Evolutionary conservation across 2,888 invertebrate genomes (phyloP), one percentile per base, ranked within the genome.

Genomic region (Nomada fucata): DNA sequence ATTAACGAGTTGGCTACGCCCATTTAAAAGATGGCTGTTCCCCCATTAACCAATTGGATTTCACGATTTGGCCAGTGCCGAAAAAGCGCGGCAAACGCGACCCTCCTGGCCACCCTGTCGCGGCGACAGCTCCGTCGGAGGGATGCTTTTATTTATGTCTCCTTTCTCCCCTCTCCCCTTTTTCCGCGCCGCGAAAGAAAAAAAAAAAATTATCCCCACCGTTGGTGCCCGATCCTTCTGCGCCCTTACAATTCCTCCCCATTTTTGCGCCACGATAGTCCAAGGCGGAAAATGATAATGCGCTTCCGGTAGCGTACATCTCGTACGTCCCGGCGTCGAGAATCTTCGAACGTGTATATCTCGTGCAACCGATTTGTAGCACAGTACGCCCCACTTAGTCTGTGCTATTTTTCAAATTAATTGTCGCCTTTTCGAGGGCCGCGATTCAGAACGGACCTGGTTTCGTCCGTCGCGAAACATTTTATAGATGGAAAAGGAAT

Each of bases 11-110:
- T 74, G 89, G 89, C 82, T 89, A 92, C 92, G 92, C 92, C 92
- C 91, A 91, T 90, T 82, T 75, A 78, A 84, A 92, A 92, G 91
- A 92, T 92, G 92, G 92, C 92, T 88, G 90, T 90, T 89, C 68
- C 70, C 50, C 85, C 72, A 85, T 83, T 86, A 89, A 90, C 92
- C 92, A 92, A 92, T 92, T 91, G 90, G 88, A 87, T 82, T 69
- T 64, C 77, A 84, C 82, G 85, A 84, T 79, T 82, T 83, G 84
- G 87, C 88, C 88, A 88, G 87, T 88, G 88, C 80, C 86, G 87
- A 91, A 87, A 92, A 92, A 92, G 91, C 91, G 91, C 91, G 91
- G 85, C 86, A 86, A 90, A 87, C 65, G 80, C 64, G 63, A 73
- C 84, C 80, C 79, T 79, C 76, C 65, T 67, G 82, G 67, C 72